Base-by-base conservation (phyloP, 2,797 vertebrate species). In the Urocyon cinereoargenteus region DNA sequence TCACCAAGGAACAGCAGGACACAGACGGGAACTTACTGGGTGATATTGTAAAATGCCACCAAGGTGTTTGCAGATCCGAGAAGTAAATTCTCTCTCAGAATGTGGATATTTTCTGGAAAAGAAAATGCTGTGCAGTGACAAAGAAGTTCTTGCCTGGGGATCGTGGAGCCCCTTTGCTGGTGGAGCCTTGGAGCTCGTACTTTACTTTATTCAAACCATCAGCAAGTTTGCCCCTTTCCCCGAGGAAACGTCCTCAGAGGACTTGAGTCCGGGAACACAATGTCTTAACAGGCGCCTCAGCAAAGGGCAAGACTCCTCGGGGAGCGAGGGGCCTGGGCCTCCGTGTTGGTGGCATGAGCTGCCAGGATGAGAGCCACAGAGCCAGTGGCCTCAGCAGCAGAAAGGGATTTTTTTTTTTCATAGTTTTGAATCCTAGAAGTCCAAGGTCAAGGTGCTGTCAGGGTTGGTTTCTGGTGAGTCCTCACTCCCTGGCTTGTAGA, bases 31-130 rank as follows among this genome's bases (percentile, higher is more conserved):
- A 24, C 40, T 82, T 82, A 11, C 75, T 24, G 55, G 72, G 49
- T 26, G 55, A 36, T 73, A 15, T 34, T 15, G 1, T 51, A 66
- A 93, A 85, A 62, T 12, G 28, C 68, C 73, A 59, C 12, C 6
- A 70, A 49, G 31, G 14, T 68, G 19, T 78, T 94, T 59, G 49
- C 19, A 91, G 31, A 73, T 45, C 45, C 1, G 59, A 45, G 79
- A 93, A 82, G 84, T 55, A 79, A 53, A 62, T 55, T 88, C 24
- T 87, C 51, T 89, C 86, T 79, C 77, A 86, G 89, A 83, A 89
- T 40, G n/a, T 9, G 24, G 59, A 6, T 78, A 34, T 73, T 96
- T 96, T 75, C 66, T 78, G 72, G 87, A 62, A 89, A 90, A 91
- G 55, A n/a, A 91, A 94, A 84, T 45, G 21, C 31, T 55, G 13